A percentile compares a stretch with the other conserved stretches of the same genome.
These are phyloP conservation scores for Mercenaria mercenaria DNA, from an alignment of 1,140 invertebrate species.

Conservation along the genomic window DNA sequence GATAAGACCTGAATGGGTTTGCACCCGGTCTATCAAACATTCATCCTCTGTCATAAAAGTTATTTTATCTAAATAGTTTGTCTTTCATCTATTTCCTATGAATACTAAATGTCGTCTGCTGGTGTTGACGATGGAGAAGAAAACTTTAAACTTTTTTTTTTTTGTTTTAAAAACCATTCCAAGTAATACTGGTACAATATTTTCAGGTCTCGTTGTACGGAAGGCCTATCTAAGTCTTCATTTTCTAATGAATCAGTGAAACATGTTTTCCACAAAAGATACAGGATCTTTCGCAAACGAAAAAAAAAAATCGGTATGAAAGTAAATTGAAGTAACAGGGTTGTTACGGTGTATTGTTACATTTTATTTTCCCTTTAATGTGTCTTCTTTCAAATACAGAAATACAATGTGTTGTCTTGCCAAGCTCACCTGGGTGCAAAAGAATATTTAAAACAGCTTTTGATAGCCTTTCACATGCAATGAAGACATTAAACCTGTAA, in stretches of 20 bases:
- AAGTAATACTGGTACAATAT: no score
- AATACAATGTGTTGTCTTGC: slow-evolving; percentile 6
- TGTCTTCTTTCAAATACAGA: neutral
- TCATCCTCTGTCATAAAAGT: neutral
- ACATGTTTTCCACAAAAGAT: no score
- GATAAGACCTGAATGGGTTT: slow-evolving; percentile 6
- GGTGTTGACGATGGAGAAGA: no score
- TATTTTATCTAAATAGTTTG: neutral
- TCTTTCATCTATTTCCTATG: slow-evolving; percentile 15
- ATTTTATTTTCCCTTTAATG: slow-evolving; percentile 4
- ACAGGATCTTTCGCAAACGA: no score
- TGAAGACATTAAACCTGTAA: neutral
- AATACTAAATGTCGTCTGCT: neutral
- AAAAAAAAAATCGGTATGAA: neutral
- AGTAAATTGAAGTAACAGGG: slow-evolving; percentile 6
- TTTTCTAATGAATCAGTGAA: no score
- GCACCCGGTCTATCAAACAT: neutral
- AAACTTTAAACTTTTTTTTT: no score
- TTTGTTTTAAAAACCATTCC: no score
- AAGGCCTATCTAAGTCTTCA: no score
- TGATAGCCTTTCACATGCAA: neutral
- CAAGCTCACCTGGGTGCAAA: slow-evolving; percentile 8
- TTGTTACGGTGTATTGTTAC: slow-evolving; percentile 10
- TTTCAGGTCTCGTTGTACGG: no score
- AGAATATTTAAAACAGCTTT: neutral